A percentile compares a stretch with the other conserved stretches of the same genome.
Evolutionary conservation across 2,888 invertebrate genomes (phyloP).

Genomic region (Leucozona laternaria): DNA sequence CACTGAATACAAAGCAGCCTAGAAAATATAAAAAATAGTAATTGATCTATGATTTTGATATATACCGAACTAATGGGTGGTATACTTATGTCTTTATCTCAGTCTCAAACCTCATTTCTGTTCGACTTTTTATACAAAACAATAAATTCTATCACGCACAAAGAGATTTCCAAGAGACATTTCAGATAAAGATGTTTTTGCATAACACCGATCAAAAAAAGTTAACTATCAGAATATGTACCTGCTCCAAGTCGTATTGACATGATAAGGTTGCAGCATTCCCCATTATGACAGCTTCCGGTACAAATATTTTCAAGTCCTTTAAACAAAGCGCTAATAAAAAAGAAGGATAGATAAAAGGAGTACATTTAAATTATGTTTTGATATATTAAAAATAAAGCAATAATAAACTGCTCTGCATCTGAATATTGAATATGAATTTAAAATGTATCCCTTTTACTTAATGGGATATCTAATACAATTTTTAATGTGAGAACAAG

Average conservation of each 20-base stretch:
- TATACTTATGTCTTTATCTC: neutral
- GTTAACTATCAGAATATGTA: conserved; percentile 68
- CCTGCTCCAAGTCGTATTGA: conserved; percentile 84
- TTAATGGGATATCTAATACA: neutral
- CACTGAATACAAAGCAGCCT: conserved; percentile 86
- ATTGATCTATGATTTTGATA: neutral
- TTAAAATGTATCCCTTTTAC: neutral
- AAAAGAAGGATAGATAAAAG: conserved; percentile 12
- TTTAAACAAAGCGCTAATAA: conserved; percentile 82
- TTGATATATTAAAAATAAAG: neutral
- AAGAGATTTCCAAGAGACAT: neutral
- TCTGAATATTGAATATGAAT: neutral
- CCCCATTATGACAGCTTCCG: conserved; percentile 84
- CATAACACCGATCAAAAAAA: neutral
- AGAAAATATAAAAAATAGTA: conserved; percentile 41
- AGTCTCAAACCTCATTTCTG: neutral
- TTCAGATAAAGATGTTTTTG: neutral
- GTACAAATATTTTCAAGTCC: conserved; percentile 84
- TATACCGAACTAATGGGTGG: neutral
- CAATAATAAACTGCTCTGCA: neutral
- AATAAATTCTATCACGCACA: neutral
- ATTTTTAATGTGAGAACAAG: neutral
- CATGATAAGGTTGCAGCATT: conserved; percentile 84
- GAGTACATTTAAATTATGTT: neutral
- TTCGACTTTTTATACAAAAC: neutral